Conservation (phyloP, 2,113 vertebrate genomes). For the Ovis canadensis region DNA sequence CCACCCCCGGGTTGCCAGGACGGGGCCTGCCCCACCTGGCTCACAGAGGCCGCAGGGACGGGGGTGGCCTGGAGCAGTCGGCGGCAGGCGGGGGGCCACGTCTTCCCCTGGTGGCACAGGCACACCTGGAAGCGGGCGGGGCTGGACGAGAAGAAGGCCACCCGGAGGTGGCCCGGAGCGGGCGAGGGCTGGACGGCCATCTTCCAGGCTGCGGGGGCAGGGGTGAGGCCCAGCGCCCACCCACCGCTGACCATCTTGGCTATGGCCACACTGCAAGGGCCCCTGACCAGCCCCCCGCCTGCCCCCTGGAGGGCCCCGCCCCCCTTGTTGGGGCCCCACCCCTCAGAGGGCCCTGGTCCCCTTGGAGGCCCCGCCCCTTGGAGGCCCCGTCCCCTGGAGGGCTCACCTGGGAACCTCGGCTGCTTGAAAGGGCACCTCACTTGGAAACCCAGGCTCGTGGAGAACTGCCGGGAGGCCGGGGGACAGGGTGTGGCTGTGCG, state of each 20-base stretch:
- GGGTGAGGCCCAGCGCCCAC: background rate
- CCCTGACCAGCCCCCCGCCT: background rate
- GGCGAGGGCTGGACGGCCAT: background rate
- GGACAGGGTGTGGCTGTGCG: fast-evolving
- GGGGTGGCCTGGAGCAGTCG: background rate
- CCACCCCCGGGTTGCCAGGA: background rate
- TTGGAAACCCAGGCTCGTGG: background rate
- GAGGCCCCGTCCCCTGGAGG: fast-evolving
- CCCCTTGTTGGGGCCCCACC: too few species aligned
- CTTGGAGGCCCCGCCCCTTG: too few species aligned
- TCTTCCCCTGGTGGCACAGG: background rate
- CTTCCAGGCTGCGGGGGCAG: conserved; percentile 19
- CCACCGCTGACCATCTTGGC: background rate
- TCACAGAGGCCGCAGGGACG: background rate
- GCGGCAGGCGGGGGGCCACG: background rate
- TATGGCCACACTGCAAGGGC: fast-evolving
- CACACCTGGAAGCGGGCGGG: background rate
- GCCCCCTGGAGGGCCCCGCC: background rate
- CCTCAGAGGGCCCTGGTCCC: too few species aligned
- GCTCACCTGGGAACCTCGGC: background rate
- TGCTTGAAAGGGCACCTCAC: conserved; percentile 21
- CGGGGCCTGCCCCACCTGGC: background rate
- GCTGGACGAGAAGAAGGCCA: background rate
- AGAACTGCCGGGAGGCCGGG: background rate
- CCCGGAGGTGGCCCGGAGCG: background rate